Evolutionary conservation across 2,888 invertebrate genomes (phyloP), one percentile per base, ranked within the genome.

Genomic region (Andrena praecox): DNA sequence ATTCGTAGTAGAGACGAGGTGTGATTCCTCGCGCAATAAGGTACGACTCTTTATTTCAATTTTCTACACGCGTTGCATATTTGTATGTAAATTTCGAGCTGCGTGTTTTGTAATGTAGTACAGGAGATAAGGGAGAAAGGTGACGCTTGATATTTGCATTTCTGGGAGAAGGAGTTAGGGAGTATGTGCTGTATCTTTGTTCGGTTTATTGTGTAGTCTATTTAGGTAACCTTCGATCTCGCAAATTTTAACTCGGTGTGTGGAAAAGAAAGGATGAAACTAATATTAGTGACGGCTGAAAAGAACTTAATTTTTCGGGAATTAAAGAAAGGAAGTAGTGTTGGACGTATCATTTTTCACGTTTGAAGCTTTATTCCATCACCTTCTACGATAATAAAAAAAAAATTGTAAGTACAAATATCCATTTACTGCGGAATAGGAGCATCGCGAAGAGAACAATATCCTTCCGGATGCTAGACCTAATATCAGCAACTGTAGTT

Each of bases 21-120:
- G 35, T 16, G 42, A 42, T 42, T 42, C 42, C 4, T 42, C 42
- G 42, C 20, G 27, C 27, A 77, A 72, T 77, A 77, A 77, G 10
- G 35, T 77, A 27, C 16, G 27, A 20, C 50, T 73, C 33, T 73
- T 73, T 77, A 73, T 73, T 73, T 66, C n/a, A 73, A 73, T 20
- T 56, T 77, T 66, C 35, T 2, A 0, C 6, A 33, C 2, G 12
- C n/a, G 33, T 33, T 62, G 31, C 62, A 31, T 20, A n/a, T 62
- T 33, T 20, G 12, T 33, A 35, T 76, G 70, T 10, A 70, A 76
- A 54, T 24, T 54, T 42, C 52, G 31, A 16, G 31, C 63, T 27
- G 60, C 75, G n/a, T 24, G 29, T 50, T n/a, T 69, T 48, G 33
- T 31, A 50, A 24, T 50, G 69, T 59, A 59, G 24, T 69, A 42